Evolutionary conservation across 2,797 vertebrate species (phyloP).

Genomic region (Streptopelia turtur): DNA sequence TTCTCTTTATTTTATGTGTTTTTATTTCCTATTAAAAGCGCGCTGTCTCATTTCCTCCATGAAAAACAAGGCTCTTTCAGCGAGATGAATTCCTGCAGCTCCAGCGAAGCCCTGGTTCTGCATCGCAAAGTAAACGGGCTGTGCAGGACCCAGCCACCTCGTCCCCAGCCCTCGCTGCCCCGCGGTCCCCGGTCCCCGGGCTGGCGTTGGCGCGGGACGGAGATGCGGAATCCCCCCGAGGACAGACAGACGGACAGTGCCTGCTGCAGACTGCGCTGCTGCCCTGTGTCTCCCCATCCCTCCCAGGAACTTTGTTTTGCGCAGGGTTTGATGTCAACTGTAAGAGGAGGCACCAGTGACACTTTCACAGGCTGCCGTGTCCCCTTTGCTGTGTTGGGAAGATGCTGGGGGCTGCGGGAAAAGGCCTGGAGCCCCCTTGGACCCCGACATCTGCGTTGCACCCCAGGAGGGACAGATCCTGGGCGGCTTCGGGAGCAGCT

Average conservation of each 20-base stretch:
- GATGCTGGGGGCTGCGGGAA: neutral
- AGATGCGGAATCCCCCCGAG: neutral
- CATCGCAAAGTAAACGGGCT: neutral
- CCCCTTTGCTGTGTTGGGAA: neutral
- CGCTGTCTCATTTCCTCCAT: constrained; percentile 49
- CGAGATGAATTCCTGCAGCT: neutral
- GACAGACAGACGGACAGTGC: neutral
- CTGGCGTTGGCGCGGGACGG: neutral
- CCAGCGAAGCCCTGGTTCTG: neutral
- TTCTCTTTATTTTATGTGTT: constrained; percentile 31
- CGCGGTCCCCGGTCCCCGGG: rapidly evolving
- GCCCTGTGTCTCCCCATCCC: neutral
- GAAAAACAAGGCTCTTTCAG: constrained; percentile 53
- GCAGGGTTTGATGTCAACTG: neutral
- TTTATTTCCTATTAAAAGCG: constrained; percentile 52
- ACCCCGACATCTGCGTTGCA: neutral
- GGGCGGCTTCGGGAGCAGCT: neutral
- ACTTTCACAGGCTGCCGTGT: neutral
- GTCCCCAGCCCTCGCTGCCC: neutral
- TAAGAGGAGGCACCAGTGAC: neutral
- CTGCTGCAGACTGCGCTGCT: neutral
- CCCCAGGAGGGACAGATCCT: neutral
- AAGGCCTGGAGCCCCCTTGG: neutral
- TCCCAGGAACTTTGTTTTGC: neutral
- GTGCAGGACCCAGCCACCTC: neutral